A percentile compares a stretch with the other conserved stretches of the same genome.
Conservation (phyloP, 2,888 invertebrate genomes). For the Electrophaes corylata region DNA sequence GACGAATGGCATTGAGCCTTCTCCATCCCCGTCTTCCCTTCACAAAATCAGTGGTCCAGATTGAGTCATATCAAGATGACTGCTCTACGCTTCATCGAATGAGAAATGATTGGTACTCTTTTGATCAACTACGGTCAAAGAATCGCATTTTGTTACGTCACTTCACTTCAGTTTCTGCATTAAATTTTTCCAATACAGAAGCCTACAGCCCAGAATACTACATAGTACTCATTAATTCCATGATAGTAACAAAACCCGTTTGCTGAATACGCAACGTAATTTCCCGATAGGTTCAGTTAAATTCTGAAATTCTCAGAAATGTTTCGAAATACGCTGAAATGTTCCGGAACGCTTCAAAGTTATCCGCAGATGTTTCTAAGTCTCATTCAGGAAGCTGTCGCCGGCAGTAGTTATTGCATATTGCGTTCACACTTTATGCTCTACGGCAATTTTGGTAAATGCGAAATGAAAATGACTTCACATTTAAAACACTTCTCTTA, state of each 20-base stretch:
- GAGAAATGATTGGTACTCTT: too few relatives aligned
- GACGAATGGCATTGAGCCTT: too few relatives aligned
- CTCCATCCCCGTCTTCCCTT: too few relatives aligned
- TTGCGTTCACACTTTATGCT: conserved; percentile 39
- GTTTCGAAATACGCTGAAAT: conserved; percentile 12
- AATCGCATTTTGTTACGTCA: neutral
- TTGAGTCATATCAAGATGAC: too few relatives aligned
- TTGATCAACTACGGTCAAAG: too few relatives aligned
- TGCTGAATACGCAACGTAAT: conserved; percentile 26
- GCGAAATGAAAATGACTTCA: conserved; percentile 22
- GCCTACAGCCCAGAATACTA: neutral
- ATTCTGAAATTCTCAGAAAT: conserved; percentile 23
- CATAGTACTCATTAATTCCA: neutral
- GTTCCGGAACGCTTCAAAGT: conserved; percentile 17
- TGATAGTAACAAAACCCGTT: conserved; percentile 15
- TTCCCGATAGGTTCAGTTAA: conserved; percentile 35
- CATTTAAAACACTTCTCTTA: conserved; percentile 15
- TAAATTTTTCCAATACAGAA: neutral
- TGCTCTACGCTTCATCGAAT: too few relatives aligned
- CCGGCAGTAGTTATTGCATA: conserved; percentile 48
- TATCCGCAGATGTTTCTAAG: conserved; percentile 34
- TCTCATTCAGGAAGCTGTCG: conserved; percentile 37
- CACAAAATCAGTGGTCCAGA: too few relatives aligned
- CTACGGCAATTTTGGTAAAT: conserved; percentile 25
- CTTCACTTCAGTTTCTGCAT: neutral